Base-by-base conservation (phyloP, 53 echinoderm and acorn worm species). In the Temnopleurus reevesii region DNA sequence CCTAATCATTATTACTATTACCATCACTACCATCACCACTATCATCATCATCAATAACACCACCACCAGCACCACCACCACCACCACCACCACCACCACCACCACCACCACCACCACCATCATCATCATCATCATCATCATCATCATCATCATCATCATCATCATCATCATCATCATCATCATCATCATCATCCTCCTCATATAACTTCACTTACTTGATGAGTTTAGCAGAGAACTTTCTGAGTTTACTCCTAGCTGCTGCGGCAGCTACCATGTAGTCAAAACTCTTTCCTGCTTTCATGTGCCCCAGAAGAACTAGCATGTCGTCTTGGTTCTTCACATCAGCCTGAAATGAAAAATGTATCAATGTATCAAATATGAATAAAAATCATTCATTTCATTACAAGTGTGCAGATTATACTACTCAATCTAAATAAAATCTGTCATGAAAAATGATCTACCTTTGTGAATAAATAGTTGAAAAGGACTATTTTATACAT, bases 231-330 rank as follows among this genome's bases (percentile, higher is more conserved):
- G 96, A 90, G 77, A 99, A 96, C 24, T 93, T 96, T 84, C 94
- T 91, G 25, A 99, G 96, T 86, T 99, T 94, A 29, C 93, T 94
- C 4, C 95, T 94, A 19, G 94, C 95, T 23, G 99, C 99, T 10
- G 91, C 92, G 1, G 94, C 93, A 17, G 96, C 99, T 4, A 93
- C 93, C 23, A 99, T 94, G 71, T 94, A 63, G 41, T 96, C 94
- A 94, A 96, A 96, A 45, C 96, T 94, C 81, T 96, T 94, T 12
- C 95, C 95, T 28, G 92, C 91, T 90, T 94, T 95, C 95, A 95
- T 93, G 81, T 95, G 95, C 85, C 95, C 95, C 0, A 95, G 90
- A 19, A 95, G 89, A 1, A 93, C 95, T 19, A 95, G 86, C 43
- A 95, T 79, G 10, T 93, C 95, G 26, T 95, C 95, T 12, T 92